Evolutionary conservation across 2,113 vertebrate genomes (phyloP), one percentile per base, ranked within the genome.

Genomic region (Nannospalax galili): DNA sequence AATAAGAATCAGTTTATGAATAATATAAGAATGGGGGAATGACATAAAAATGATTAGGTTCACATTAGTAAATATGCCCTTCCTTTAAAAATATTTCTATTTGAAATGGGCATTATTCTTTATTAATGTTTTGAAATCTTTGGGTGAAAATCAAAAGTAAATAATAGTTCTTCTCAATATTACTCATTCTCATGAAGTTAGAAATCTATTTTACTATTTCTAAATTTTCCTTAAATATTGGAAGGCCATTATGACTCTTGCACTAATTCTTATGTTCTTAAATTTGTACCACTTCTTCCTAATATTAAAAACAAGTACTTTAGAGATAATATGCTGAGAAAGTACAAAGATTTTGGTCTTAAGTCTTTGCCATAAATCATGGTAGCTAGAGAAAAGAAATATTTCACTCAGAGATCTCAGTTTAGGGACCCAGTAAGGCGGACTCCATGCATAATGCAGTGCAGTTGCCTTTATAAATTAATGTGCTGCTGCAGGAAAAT

Each of bases 401-500:
- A 26, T 80, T 48, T 94, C 62, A 77, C 92, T 87, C 72, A 87
- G 73, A 84, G 92, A 91, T 42, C n/a, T n/a, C 9, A 17, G 89
- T 81, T 81, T 88, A 72, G 69, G n/a, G 84, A 64, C 94, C 95
- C 95, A 97, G 87, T 95, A 70, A 79, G 77, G n/a, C 81, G 81
- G 74, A 64, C 48, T 40, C 4, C 52, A 88, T 81, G 86, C 89
- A 95, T 95, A 96, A 94, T 87, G 69, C 73, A 94, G 91, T 80
- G 20, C 45, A 77, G 82, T 79, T 78, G 60, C 95, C 91, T 96
- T 96, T 90, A 95, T 90, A 95, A 96, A 97, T 94, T 90, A 86
- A 80, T 90, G 65, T 82, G 74, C 95, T 95, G 65, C 94, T 93
- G 70, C 80, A 80, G 95, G 69, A 91, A 96, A 97, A 96, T 84